Evolutionary conservation across 1,140 invertebrate genomes (phyloP), one percentile per base, ranked within the genome.

Genomic region (Diachasma alloeum): DNA sequence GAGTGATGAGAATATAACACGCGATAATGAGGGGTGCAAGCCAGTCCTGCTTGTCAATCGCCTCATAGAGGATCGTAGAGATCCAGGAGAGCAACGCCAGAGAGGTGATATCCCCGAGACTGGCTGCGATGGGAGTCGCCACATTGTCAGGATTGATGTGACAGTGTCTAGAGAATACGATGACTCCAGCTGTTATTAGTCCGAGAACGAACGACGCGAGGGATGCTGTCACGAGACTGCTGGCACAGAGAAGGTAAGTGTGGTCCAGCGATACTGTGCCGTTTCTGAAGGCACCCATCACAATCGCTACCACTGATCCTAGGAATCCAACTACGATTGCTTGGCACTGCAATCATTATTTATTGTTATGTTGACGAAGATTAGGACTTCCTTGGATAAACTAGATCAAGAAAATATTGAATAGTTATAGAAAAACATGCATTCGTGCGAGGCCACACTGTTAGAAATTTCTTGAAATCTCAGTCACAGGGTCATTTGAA

Each of bases 131-230:
- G 8, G 96, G 96, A 0, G 96, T 97, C 4, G 96, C 95, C 1
- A 97, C 93, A 88, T 97, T 97, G 86, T 97, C 96, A 11, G 96
- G 96, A 89, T 97, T 97, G 53, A 97, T 94, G 79, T 94, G 91
- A 79, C 92, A 94, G 82, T 92, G 91, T 72, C 92, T 91, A 4
- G 94, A 94, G 44, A 93, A 85, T 0, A 95, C 88, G 42, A 95
- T 93, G 1, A 95, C 93, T 26, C 90, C 91, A 4, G 95, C 92
- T 87, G 95, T 96, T 73, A 96, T 91, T 76, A 93, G 84, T 79
- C 94, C 92, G 53, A 93, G 83, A 46, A 93, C 90, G 76, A 93
- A 92, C 72, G 92, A 92, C 22, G 96, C 95, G 59, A 96, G 83
- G 2, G 95, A 95, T 1, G 96, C 96, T 22, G 96, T 97, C 39